Conservation (phyloP, 2,113 vertebrate species). For the Anarrhichthys ocellatus region DNA sequence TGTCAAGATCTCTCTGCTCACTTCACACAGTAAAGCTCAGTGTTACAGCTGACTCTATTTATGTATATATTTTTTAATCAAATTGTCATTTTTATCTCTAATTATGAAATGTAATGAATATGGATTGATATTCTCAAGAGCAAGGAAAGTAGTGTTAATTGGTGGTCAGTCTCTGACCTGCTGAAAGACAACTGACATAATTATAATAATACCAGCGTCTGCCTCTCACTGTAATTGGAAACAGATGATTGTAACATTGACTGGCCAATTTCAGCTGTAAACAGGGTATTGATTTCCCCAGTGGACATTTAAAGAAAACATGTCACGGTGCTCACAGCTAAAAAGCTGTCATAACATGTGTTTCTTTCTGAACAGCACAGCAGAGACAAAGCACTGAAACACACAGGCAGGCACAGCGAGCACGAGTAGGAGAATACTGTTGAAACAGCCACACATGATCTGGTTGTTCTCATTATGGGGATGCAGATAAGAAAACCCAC, state of each 20-base stretch:
- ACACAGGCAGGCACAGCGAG: neutral
- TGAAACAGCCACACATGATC: neutral
- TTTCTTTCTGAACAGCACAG: conserved; percentile 24
- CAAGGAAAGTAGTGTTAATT: conserved; percentile 47
- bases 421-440: neutral
- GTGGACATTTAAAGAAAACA: conserved; percentile 67
- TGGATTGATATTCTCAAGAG: conserved; percentile 8
- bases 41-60: neutral
- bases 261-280: conserved; percentile 71
- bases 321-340: conserved; percentile 38
- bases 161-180: conserved; percentile 38
- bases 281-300: conserved; percentile 74
- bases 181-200: conserved; percentile 57
- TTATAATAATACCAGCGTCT: conserved; percentile 58
- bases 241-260: conserved; percentile 71
- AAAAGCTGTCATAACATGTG: conserved; percentile 60
- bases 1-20: neutral
- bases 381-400: neutral
- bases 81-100: neutral
- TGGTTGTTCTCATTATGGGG: neutral
- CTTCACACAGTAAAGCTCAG: neutral
- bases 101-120: neutral
- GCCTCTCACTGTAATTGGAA: conserved; percentile 68
- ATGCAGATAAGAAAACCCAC: neutral
- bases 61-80: neutral